Evolutionary conservation across 2,888 invertebrate species (phyloP).

Genomic region (Scelioninae gen. 2): DNA sequence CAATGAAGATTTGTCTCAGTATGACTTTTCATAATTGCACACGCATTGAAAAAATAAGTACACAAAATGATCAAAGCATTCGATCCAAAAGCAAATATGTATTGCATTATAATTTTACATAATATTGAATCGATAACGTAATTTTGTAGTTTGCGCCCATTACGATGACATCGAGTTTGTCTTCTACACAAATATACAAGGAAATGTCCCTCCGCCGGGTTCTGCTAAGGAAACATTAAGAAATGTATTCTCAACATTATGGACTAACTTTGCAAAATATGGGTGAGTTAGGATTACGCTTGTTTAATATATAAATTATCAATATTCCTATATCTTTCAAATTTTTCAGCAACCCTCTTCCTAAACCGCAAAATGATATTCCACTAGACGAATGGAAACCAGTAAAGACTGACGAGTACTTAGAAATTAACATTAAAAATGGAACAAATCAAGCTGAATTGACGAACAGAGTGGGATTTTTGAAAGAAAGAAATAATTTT

Average conservation of each 20-base stretch:
- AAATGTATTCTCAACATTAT: conserved; percentile 74
- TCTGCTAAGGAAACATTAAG: conserved; percentile 71
- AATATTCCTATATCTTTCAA: no score
- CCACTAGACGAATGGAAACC: conserved; percentile 73
- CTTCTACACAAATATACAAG: conserved; percentile 72
- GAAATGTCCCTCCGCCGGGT: conserved; percentile 69
- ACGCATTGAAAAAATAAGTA: no score
- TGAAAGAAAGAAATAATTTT: conserved; percentile 16
- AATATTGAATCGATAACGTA: no score
- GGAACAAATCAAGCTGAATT: not conserved
- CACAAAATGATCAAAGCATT: no score
- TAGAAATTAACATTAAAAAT: conserved; percentile 26
- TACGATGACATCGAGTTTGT: conserved; percentile 76
- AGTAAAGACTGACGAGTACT: conserved; percentile 68
- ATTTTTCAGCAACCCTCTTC: conserved; percentile 72
- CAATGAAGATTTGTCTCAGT: no score
- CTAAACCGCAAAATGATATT: conserved; percentile 68
- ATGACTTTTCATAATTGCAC: no score
- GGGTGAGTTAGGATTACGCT: conserved; percentile 69
- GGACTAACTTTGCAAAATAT: conserved; percentile 76
- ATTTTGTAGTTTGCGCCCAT: conserved; percentile 75
- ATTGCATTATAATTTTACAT: no score
- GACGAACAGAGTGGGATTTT: conserved; percentile 6
- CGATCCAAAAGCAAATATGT: no score
- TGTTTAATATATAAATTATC: conserved; percentile 9